Percentiles rank a stretch among this genome's conserved stretches.
phyloP scores from a whole-genome alignment of 1,140 invertebrate genomes.

The Carposina sasakii region DNA sequence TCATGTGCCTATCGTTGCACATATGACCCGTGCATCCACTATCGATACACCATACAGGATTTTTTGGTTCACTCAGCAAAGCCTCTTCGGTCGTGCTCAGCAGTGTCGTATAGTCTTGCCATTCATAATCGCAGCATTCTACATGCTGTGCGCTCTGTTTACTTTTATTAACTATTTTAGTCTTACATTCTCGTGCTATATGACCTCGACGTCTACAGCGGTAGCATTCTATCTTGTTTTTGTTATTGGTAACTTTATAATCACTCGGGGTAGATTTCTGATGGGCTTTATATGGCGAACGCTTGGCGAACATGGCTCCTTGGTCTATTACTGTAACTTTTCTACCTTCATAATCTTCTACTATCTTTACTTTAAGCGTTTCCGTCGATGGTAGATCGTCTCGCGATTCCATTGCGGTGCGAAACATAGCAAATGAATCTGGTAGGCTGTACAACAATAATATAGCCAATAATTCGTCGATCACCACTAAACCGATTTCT shows the following conservation, averaged over 20 bases:
- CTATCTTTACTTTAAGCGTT: slow-evolving; percentile 24
- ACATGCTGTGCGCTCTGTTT: background rate
- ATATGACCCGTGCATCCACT: background rate
- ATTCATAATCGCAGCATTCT: background rate
- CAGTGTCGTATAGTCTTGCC: background rate
- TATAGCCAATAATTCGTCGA: background rate
- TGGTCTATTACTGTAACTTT: background rate
- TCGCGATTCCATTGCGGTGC: slow-evolving; percentile 27
- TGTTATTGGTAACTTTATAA: no score
- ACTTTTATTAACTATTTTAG: no score
- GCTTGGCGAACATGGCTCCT: background rate
- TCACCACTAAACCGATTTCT: background rate
- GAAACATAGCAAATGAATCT: slow-evolving; percentile 25
- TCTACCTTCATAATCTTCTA: slow-evolving; percentile 26
- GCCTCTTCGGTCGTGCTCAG: background rate
- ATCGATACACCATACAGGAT: background rate
- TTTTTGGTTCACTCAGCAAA: background rate
- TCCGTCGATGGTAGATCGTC: slow-evolving; percentile 28
- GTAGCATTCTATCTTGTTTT: slow-evolving; percentile 1
- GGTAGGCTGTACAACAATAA: slow-evolving; percentile 28
- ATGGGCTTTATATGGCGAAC: no score
- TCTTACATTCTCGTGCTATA: slow-evolving; percentile 4
- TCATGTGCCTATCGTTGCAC: background rate
- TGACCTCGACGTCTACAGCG: slow-evolving; percentile 1
- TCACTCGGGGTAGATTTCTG: no score